phyloP scores from a whole-genome alignment of 1,140 invertebrate species.

The Cylas formicarius region DNA sequence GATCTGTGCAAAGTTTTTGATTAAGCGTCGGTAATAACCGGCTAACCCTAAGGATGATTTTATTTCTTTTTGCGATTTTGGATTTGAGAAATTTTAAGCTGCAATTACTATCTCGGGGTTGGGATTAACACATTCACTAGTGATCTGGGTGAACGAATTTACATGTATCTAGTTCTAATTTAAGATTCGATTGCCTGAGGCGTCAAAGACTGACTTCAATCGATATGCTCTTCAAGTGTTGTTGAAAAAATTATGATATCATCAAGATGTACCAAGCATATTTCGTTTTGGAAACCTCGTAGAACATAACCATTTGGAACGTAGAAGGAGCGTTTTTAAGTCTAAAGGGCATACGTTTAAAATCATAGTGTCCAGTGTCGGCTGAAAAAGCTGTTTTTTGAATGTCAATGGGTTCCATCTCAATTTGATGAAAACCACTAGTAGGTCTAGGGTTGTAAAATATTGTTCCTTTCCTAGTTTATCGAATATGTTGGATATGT shows the following conservation, averaged over 20 bases:
- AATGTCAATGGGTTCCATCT: slow-evolving; percentile 18
- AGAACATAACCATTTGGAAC: slow-evolving; percentile 18
- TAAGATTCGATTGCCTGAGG: no score
- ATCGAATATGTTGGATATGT: no score
- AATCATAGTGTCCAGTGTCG: slow-evolving; percentile 22
- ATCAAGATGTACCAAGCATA: slow-evolving; percentile 12
- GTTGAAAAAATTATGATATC: slow-evolving; percentile 14
- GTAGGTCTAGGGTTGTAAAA: slow-evolving; percentile 42
- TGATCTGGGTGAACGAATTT: no score
- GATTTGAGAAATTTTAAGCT: no score
- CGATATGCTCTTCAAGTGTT: slow-evolving; percentile 14
- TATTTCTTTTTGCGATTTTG: no score
- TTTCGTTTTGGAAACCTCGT: no score
- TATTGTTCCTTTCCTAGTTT: no score
- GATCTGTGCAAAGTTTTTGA: slow-evolving; percentile 20
- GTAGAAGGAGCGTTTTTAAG: slow-evolving; percentile 17
- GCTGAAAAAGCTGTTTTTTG: slow-evolving; percentile 39
- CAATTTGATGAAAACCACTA: slow-evolving; percentile 13
- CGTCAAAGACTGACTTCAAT: no score
- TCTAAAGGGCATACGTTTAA: slow-evolving; percentile 15
- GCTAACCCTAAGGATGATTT: slow-evolving; percentile 21
- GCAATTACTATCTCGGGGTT: no score
- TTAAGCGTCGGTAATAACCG: slow-evolving; percentile 29
- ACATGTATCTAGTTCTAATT: no score
- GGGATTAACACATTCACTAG: no score